A percentile compares a stretch with the other conserved stretches of the same genome.
Evolutionary conservation across 2,888 invertebrate genomes (phyloP).

Genomic region (Nomada goodeniana): DNA sequence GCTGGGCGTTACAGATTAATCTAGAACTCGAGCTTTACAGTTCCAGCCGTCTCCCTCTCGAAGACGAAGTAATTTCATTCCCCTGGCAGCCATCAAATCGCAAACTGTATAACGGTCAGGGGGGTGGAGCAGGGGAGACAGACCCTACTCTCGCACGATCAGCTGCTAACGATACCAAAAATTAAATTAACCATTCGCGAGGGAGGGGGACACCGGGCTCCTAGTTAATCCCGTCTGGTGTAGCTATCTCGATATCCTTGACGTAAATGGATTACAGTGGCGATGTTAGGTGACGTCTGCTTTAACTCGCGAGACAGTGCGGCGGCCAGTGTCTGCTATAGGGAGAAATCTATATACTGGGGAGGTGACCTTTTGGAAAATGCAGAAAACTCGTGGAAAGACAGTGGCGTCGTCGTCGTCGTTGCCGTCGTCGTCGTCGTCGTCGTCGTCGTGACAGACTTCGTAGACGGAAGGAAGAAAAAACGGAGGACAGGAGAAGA

Average conservation of each 20-base stretch:
- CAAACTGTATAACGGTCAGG: slow-evolving; percentile 44
- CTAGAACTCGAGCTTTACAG: slow-evolving; percentile 4
- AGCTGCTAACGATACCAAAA: slow-evolving; percentile 58
- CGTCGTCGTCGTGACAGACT: slow-evolving; percentile 33
- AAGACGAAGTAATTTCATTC: slow-evolving; percentile 50
- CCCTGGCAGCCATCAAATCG: slow-evolving; percentile 55
- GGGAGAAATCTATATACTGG: slow-evolving; percentile 54
- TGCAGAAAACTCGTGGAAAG: slow-evolving; percentile 64
- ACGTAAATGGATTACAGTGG: slow-evolving; percentile 70
- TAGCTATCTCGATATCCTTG: slow-evolving; percentile 69
- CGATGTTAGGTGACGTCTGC: slow-evolving; percentile 58
- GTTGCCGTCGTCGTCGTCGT: background rate
- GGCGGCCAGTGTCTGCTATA: slow-evolving; percentile 9
- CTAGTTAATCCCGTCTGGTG: slow-evolving; percentile 64
- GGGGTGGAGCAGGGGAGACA: slow-evolving; percentile 5
- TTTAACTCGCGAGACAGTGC: slow-evolving; percentile 56
- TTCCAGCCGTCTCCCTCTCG: slow-evolving; percentile 13
- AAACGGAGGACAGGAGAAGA: background rate
- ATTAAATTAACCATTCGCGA: slow-evolving; percentile 54
- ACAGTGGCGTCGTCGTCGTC: slow-evolving; percentile 26
- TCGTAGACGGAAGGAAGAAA: background rate
- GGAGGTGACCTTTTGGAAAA: slow-evolving; percentile 52
- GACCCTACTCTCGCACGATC: slow-evolving; percentile 30
- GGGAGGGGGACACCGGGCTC: slow-evolving; percentile 36
- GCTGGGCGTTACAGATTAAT: slow-evolving; percentile 38